Conservation (phyloP, 1,140 invertebrate species). For the Papilio dardanus region DNA sequence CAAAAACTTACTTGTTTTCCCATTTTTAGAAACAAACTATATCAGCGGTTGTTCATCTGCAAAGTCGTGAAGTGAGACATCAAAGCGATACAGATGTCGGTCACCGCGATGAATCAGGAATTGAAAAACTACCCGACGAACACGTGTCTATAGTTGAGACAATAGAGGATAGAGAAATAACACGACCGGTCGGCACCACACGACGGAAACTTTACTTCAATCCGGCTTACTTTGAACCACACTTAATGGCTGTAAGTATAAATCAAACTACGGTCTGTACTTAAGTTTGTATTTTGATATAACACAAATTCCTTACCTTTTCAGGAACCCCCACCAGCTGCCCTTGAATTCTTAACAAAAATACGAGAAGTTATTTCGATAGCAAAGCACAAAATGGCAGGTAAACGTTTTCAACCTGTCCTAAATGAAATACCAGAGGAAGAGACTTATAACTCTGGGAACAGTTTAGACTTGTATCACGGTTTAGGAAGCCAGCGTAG, state of each 20-base stretch:
- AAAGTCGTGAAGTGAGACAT: constrained; percentile 66
- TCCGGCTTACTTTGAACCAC: constrained; percentile 93
- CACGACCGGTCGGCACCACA: constrained; percentile 85
- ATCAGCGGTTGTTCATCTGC: constrained; percentile 87
- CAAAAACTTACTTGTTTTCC: neutral
- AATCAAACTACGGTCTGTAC: neutral
- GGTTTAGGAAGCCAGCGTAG: constrained; percentile 80
- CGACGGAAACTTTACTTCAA: constrained; percentile 93
- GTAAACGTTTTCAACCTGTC: constrained; percentile 90
- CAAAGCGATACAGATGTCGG: constrained; percentile 66
- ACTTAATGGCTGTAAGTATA: constrained; percentile 88
- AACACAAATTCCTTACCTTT: constrained; percentile 54
- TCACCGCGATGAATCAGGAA: constrained; percentile 81
- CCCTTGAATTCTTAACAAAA: constrained; percentile 92
- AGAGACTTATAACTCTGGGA: constrained; percentile 80
- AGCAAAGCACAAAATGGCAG: constrained; percentile 92
- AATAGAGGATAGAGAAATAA: constrained; percentile 85
- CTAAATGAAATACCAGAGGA: constrained; percentile 92
- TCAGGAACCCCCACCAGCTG: constrained; percentile 92
- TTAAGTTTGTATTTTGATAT: no score
- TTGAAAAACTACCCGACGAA: constrained; percentile 90
- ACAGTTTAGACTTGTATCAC: constrained; percentile 74
- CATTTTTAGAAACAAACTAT: constrained; percentile 84
- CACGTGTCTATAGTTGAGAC: constrained; percentile 93
- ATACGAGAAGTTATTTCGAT: constrained; percentile 94